These are phyloP conservation scores for Ischnus inquisitorius DNA, from an alignment of 2,888 invertebrate species.

Conservation along the genomic window DNA sequence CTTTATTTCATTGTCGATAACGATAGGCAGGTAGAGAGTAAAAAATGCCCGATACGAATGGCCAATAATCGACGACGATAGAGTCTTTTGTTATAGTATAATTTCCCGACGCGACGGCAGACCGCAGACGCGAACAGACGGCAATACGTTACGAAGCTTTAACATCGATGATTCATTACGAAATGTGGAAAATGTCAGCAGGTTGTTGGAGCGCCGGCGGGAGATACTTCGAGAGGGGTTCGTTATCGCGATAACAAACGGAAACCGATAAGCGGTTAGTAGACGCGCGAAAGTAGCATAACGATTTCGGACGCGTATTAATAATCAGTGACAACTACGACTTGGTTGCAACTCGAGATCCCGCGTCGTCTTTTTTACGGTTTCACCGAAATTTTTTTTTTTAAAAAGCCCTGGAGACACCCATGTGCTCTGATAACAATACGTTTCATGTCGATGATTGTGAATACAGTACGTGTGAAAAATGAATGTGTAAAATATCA, in stretches of 20 bases:
- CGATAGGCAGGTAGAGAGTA: background rate
- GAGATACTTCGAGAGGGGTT: slow-evolving; percentile 36
- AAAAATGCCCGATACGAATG: background rate
- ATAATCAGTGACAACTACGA: slow-evolving; percentile 46
- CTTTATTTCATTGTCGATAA: slow-evolving; percentile 35
- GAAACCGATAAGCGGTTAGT: slow-evolving; percentile 64
- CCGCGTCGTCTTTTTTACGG: slow-evolving; percentile 39
- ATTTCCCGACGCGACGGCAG: slow-evolving; percentile 3
- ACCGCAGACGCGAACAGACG: background rate
- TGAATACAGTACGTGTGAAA: background rate
- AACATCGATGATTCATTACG: slow-evolving; percentile 61
- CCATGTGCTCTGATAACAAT: background rate
- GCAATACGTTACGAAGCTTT: background rate
- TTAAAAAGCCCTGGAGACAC: background rate
- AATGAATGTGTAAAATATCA: background rate
- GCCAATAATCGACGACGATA: background rate
- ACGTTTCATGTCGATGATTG: background rate
- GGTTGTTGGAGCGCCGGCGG: slow-evolving; percentile 16
- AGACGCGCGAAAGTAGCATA: slow-evolving; percentile 47
- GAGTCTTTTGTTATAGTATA: slow-evolving; percentile 6
- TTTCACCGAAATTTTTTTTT: slow-evolving; percentile 41
- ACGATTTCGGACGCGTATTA: slow-evolving; percentile 40
- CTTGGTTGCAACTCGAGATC: background rate
- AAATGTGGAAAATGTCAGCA: slow-evolving; percentile 50
- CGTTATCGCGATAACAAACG: slow-evolving; percentile 68